Percentiles rank a stretch among this genome's conserved stretches.
Evolutionary conservation across 2,888 invertebrate genomes (phyloP).

Genomic region (Leistus spinibarbis): DNA sequence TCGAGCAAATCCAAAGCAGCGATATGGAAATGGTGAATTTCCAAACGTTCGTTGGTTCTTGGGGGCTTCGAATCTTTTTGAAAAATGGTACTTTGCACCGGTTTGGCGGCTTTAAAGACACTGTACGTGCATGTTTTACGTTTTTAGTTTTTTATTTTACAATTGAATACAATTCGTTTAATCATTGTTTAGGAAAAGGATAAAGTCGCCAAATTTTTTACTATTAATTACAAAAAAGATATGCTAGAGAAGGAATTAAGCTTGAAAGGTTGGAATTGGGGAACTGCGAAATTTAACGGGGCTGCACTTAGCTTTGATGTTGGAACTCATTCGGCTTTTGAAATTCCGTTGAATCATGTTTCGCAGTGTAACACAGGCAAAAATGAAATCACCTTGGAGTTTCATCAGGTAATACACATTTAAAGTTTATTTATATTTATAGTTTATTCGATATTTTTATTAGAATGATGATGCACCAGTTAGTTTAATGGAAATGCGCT

Average conservation of each 20-base stretch:
- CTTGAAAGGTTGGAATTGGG: constrained; percentile 99
- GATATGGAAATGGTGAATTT: constrained; percentile 93
- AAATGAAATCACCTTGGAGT: constrained; percentile 97
- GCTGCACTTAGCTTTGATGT: constrained; percentile 85
- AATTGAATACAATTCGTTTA: constrained; percentile 42
- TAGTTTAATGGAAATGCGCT: constrained; percentile 95
- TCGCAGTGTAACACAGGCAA: constrained; percentile 95
- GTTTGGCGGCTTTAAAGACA: constrained; percentile 93
- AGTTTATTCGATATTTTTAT: constrained; percentile 12
- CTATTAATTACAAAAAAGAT: constrained; percentile 79
- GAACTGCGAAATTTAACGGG: constrained; percentile 91
- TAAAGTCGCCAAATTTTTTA: constrained; percentile 88
- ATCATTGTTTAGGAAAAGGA: constrained; percentile 76
- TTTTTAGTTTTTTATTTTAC: constrained; percentile 19
- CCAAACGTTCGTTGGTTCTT: constrained; percentile 88
- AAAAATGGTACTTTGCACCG: constrained; percentile 90
- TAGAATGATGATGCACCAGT: constrained; percentile 98
- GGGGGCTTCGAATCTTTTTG: constrained; percentile 87
- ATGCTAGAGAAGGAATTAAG: constrained; percentile 92
- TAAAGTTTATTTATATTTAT: not conserved
- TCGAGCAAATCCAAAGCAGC: constrained; percentile 81
- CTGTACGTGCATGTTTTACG: constrained; percentile 59
- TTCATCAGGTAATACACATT: constrained; percentile 83
- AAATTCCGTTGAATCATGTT: constrained; percentile 94
- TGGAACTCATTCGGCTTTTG: constrained; percentile 85